phyloP scores from a whole-genome alignment of 2,113 vertebrate genomes.

The Anser brachyrhynchus region DNA sequence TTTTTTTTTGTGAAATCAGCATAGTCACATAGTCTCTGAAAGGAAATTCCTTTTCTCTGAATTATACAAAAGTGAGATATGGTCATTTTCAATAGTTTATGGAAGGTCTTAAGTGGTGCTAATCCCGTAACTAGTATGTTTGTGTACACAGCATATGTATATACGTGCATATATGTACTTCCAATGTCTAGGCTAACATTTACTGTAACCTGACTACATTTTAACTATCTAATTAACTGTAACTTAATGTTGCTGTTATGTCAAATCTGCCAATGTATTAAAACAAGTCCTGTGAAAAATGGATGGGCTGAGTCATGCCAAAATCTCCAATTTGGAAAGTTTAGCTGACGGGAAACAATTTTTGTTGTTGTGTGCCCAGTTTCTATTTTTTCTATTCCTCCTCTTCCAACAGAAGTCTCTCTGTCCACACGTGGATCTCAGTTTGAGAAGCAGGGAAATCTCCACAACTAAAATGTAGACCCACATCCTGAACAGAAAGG shows the following conservation, averaged over 20 bases:
- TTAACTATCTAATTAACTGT: background rate
- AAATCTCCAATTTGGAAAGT: background rate
- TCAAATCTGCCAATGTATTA: background rate
- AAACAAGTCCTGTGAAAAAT: background rate
- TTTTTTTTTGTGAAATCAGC: background rate
- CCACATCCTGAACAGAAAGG: background rate
- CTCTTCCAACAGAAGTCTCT: background rate
- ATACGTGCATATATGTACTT: background rate
- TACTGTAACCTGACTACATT: background rate
- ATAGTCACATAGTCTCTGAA: background rate
- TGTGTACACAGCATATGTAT: background rate
- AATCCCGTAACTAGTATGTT: background rate
- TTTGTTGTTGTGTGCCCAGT: background rate
- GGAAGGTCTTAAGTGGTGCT: background rate
- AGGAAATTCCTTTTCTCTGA: conserved; percentile 9
- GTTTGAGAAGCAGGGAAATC: background rate
- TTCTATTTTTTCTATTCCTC: background rate
- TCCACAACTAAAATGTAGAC: background rate
- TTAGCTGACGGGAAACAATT: background rate
- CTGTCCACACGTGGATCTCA: background rate
- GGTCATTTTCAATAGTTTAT: background rate
- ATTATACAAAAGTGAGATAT: background rate
- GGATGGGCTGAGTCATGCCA: background rate
- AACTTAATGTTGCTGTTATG: background rate
- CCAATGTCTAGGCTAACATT: background rate